These are phyloP conservation scores for Cynopterus brachyotis DNA, from an alignment of 2,113 vertebrate genomes.

Conservation along the genomic window DNA sequence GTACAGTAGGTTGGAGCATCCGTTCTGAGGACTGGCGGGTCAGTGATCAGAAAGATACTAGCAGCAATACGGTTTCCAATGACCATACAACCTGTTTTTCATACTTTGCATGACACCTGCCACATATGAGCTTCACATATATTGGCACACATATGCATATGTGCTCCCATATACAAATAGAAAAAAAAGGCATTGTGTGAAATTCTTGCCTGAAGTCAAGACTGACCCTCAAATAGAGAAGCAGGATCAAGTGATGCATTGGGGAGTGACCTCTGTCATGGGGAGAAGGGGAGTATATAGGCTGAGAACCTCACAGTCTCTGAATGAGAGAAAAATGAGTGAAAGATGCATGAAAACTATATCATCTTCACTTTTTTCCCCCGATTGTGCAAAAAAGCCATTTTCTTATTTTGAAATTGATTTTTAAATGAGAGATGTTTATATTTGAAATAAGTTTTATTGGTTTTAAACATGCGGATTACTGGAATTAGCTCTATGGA, in stretches of 20 bases:
- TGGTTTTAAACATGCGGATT: background rate
- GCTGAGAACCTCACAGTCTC: background rate
- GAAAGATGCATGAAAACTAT: background rate
- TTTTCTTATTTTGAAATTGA: background rate
- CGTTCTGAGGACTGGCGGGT: background rate
- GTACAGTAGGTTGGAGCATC: background rate
- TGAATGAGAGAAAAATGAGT: background rate
- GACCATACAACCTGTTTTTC: too few species aligned
- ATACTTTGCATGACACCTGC: too few species aligned
- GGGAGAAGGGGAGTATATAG: accelerated
- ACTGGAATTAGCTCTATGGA: background rate
- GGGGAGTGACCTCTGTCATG: background rate
- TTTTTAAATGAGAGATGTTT: background rate
- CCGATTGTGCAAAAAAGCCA: background rate
- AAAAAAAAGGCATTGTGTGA: too few species aligned
- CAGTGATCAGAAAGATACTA: background rate
- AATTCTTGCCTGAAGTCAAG: background rate
- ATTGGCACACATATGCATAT: too few species aligned
- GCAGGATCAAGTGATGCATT: background rate
- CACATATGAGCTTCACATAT: too few species aligned
- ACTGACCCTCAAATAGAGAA: background rate
- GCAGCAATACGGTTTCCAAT: too few species aligned
- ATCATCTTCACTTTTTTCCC: background rate
- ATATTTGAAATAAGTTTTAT: background rate
- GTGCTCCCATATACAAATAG: too few species aligned